phyloP scores from a whole-genome alignment of 2,113 vertebrate species.

The Petroica traversi region DNA sequence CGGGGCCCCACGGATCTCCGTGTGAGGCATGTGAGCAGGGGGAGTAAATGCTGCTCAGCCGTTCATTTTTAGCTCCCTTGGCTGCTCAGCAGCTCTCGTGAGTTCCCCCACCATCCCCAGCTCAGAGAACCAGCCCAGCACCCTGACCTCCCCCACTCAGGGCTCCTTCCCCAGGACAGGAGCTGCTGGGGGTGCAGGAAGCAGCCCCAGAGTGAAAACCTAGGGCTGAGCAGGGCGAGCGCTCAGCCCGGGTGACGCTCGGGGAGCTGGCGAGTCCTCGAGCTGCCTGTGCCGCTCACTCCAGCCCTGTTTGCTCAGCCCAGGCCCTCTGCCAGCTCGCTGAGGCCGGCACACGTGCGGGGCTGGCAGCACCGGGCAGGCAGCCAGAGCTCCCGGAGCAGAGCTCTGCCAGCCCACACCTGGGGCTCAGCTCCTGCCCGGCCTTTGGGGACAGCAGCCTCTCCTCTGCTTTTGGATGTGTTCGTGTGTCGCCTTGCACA shows the following conservation, averaged over 20 bases:
- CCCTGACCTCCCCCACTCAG: rapidly evolving
- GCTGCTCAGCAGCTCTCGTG: not conserved
- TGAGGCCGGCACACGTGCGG: rapidly evolving
- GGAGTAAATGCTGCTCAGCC: not conserved
- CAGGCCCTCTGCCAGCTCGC: not conserved
- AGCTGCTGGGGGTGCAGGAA: not conserved
- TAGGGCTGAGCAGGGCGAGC: rapidly evolving
- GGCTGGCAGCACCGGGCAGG: not conserved
- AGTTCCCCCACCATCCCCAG: not conserved
- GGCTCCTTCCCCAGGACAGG: not conserved
- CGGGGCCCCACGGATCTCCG: not conserved
- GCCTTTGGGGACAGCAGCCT: not conserved
- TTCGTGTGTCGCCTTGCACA: rapidly evolving
- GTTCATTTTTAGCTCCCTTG: not conserved
- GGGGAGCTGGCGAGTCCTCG: rapidly evolving
- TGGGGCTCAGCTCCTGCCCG: not conserved
- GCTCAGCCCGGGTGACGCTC: rapidly evolving
- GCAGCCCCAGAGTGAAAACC: not conserved
- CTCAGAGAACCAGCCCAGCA: not conserved
- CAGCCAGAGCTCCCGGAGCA: not conserved
- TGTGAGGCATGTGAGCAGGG: not conserved
- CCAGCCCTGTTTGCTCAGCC: rapidly evolving
- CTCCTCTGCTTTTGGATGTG: rapidly evolving
- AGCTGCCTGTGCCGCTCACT: rapidly evolving
- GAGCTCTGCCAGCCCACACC: not conserved